Evolutionary conservation across 1,140 invertebrate species (phyloP).

Genomic region (Pseudomyrmex pallidus): DNA sequence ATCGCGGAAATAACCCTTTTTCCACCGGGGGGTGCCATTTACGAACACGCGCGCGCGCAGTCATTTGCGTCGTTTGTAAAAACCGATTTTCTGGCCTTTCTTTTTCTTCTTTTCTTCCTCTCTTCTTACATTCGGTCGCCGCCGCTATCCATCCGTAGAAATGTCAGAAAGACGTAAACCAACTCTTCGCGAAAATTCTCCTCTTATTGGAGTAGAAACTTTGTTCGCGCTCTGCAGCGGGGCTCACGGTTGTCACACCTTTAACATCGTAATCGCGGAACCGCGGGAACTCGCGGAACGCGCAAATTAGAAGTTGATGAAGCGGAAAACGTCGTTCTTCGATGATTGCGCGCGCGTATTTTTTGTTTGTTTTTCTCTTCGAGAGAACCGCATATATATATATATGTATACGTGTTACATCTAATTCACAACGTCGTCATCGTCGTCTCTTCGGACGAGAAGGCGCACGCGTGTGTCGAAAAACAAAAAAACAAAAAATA

Average conservation of each 20-base stretch:
- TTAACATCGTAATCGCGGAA: constrained; percentile 52
- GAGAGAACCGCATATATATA: too few relatives aligned
- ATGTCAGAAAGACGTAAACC: constrained; percentile 51
- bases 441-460: too few relatives aligned
- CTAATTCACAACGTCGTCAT: too few relatives aligned
- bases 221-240: constrained; percentile 35
- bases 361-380: neutral
- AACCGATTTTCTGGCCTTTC: constrained; percentile 4
- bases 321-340: constrained; percentile 36
- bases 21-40: constrained; percentile 28
- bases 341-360: constrained; percentile 17
- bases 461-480: too few relatives aligned
- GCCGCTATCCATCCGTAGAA: constrained; percentile 34
- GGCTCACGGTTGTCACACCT: constrained; percentile 54
- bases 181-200: constrained; percentile 45
- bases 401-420: too few relatives aligned
- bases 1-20: constrained; percentile 65
- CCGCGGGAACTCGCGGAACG: constrained; percentile 44
- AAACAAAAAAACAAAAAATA: neutral
- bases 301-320: constrained; percentile 59
- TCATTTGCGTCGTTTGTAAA: constrained; percentile 60
- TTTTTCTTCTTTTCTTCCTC: constrained; percentile 16
- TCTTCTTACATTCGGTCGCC: constrained; percentile 14
- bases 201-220: constrained; percentile 43
- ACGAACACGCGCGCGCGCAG: constrained; percentile 1